Evolutionary conservation across 1,140 invertebrate species (phyloP), one percentile per base, ranked within the genome.

Genomic region (Elysia chlorotica): DNA sequence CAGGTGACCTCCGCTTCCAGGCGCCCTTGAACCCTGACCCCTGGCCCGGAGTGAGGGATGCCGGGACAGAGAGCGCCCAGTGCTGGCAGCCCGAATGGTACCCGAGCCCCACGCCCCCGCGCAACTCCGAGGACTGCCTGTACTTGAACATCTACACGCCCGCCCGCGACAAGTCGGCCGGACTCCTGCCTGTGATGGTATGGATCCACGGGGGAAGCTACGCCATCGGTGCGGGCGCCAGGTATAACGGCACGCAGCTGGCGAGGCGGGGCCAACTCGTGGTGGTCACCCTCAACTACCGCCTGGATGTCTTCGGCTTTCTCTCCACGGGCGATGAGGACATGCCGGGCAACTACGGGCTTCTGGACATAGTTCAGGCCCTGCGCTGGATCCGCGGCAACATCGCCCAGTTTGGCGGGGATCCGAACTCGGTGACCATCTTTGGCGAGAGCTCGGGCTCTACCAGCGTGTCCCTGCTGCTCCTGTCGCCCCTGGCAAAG

Each of bases 341-440:
- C 82, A 96, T 94, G n/a, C 95, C 95, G 0, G 96, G 96, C 30
- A 98, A 98, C 88, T 98, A 97, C 88, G 96, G 96, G 17, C 92
- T 98, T 77, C 87, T 96, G 36, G 96, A 99, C 88, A 94, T 96
- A 87, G 90, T 93, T 0, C 92, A 94, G 91, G 96, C 96, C 0
- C 85, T 99, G 10, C 90, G 92, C 81, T 99, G 96, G 96, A 91
- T 98, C 0, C 89, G 95, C 77, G 93, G 96, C 67, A 96, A 97
- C 86, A 95, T 97, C 41, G 90, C 90, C 65, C 90, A 88, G 72
- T 99, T 99, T 85, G 95, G 96, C 83, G 96, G 96, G 1, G 94
- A 98, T 88, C 90, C 91, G 2, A 88, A 93, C 6, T 90, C 90
- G 0, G 96, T 99, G 59, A 98, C 96, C 0, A 86, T 98, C 31